Percentiles rank a stretch among this genome's conserved stretches.
Evolutionary conservation across 2,113 vertebrate genomes (phyloP).

Genomic region (Cavia aperea): DNA sequence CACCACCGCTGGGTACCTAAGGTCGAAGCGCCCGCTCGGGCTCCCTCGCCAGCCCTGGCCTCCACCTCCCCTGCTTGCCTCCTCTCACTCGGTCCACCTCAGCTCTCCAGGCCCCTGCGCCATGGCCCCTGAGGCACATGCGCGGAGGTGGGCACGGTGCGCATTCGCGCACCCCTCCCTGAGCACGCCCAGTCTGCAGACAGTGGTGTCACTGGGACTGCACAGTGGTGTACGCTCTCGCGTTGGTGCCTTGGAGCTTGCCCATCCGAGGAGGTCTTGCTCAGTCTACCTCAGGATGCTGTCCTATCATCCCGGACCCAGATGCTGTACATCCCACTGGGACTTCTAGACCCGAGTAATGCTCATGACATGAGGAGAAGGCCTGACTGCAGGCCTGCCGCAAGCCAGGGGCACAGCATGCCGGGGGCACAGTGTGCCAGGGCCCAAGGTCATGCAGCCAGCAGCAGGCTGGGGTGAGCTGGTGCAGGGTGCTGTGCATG

Average conservation of each 20-base stretch:
- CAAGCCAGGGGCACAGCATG: not conserved
- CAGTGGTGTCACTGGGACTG: not conserved
- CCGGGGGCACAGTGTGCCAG: not conserved
- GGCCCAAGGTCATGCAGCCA: not conserved
- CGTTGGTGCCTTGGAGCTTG: too few species aligned
- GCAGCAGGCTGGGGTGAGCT: too few species aligned
- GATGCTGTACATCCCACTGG: not conserved
- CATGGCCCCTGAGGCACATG: too few species aligned
- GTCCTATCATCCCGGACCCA: too few species aligned
- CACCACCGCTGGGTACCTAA: not conserved
- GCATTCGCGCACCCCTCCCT: too few species aligned
- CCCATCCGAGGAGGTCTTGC: not conserved
- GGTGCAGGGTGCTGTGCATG: too few species aligned
- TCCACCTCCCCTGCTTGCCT: not conserved
- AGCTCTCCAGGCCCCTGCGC: not conserved
- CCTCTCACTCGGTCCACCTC: too few species aligned
- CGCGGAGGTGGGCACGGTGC: too few species aligned
- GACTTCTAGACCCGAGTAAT: not conserved
- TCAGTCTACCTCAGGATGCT: not conserved
- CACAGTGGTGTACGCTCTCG: too few species aligned
- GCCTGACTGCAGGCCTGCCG: not conserved
- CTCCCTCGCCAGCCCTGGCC: not conserved
- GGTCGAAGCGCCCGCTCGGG: not conserved
- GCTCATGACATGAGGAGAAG: not conserved
- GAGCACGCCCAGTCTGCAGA: not conserved